These are phyloP conservation scores for Venustaconcha ellipsiformis DNA, from an alignment of 1,140 invertebrate species.

Conservation along the genomic window DNA sequence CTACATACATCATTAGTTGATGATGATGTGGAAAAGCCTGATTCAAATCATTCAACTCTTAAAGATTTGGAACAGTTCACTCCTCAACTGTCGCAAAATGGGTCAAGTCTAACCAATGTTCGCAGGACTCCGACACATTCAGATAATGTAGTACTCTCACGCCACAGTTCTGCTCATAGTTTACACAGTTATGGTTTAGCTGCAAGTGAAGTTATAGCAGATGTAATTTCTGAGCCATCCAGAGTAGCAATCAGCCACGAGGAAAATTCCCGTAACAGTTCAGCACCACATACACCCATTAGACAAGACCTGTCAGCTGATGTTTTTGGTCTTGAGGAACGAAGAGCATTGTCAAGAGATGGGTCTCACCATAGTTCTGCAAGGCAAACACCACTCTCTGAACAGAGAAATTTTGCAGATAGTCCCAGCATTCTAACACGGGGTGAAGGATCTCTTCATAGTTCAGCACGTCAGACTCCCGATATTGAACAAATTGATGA, in stretches of 20 bases:
- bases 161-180: conserved; percentile 23
- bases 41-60: conserved; percentile 5
- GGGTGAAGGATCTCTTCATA: conserved; percentile 18
- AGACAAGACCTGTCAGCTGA: conserved; percentile 7
- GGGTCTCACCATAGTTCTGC: conserved; percentile 16
- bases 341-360: conserved; percentile 3
- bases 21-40: conserved; percentile 37
- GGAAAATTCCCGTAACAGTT: conserved; percentile 15
- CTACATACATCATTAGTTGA: conserved; percentile 32
- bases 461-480: conserved; percentile 38
- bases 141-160: conserved; percentile 24
- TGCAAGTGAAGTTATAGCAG: neutral
- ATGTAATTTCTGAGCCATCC: conserved; percentile 1
- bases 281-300: conserved; percentile 25
- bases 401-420: conserved; percentile 13
- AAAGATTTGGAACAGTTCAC: conserved; percentile 1
- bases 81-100: too few species aligned
- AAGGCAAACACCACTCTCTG: conserved; percentile 24
- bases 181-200: conserved; percentile 7
- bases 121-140: conserved; percentile 26
- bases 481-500: conserved; percentile 24
- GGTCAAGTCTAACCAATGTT: neutral
- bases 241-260: conserved; percentile 11
- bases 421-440: conserved; percentile 14
- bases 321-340: neutral